Base-by-base conservation (phyloP, 1,140 invertebrate species). In the Euschistus heros region DNA sequence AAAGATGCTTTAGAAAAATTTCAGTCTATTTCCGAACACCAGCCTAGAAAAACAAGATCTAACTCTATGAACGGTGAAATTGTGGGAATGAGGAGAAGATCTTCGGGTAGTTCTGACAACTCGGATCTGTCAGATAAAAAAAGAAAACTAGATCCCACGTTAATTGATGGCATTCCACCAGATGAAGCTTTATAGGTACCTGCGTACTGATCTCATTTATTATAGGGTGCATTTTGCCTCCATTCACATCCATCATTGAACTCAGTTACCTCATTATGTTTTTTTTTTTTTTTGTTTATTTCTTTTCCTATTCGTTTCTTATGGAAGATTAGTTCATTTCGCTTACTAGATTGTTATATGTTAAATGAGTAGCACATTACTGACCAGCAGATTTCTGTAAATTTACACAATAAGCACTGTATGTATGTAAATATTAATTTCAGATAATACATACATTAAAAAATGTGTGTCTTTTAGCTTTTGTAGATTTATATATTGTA, bases 21-120 rank as follows among this genome's bases (percentile, higher is more conserved):
- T 73, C 77, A 79, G 65, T 75, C 77, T 1, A 78, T 74, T 54
- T 73, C 75, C 0, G 78, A 79, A 70, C 76, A 80, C 69, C 78
- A 79, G 15, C 77, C 78, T 6, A 69, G 77, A 5, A 79, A 79
- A 70, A 79, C 77, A 5, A 70, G 77, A 26, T 78, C 77, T 8
- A 54, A 60, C 46, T 57, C 60, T 24, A 67, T 65, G 55, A 61
- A 61, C 18, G 61, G 55, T 46, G 66, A 64, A 20, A 46, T 24
- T 26, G 20, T 42, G 4, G 63, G 57, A 15, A 24, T 20, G 13
- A 64, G 64, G 62, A 46, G 67, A 18, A 54, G 63, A 54, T 60
- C 18, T 22, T 65, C 63, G 17, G 26, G 18, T 22, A 61, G 42
- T 61, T 61, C 33, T 26, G 67, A 63, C 20, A 62, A 33, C 52